Conservation (phyloP, 2,113 vertebrate genomes). For the Circaetus gallicus region DNA sequence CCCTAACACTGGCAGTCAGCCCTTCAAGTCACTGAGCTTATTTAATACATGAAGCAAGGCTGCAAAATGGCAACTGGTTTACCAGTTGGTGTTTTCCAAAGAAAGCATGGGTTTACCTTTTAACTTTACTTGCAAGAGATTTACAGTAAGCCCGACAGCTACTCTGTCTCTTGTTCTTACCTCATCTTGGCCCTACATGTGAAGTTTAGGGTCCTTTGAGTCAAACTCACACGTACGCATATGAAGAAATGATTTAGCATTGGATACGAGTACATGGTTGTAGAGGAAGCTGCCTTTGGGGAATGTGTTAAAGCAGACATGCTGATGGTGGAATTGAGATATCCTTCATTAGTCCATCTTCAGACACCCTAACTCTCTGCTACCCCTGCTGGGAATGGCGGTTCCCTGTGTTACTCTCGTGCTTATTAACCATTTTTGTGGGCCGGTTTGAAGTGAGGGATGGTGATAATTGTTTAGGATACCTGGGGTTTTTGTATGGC, state of each 20-base stretch:
- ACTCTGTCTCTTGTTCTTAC: neutral
- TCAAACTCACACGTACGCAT: rapidly evolving
- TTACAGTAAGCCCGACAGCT: neutral
- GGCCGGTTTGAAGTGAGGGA: neutral
- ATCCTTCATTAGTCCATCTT: neutral
- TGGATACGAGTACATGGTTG: neutral
- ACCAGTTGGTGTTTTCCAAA: neutral
- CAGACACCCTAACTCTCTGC: neutral
- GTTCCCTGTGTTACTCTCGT: neutral
- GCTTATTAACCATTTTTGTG: neutral
- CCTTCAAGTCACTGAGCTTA: neutral
- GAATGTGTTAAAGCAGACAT: neutral
- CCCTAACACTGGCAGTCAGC: neutral
- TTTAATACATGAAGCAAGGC: neutral
- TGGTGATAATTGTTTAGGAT: neutral
- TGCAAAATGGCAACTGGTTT: neutral
- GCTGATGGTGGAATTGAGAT: neutral
- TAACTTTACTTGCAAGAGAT: neutral
- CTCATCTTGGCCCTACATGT: rapidly evolving
- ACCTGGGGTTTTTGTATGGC: too few relatives aligned
- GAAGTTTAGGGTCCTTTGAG: neutral
- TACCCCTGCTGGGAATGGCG: neutral
- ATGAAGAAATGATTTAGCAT: neutral
- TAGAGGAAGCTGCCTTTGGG: neutral
- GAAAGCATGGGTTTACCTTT: neutral